A percentile compares a stretch with the other conserved stretches of the same genome.
Evolutionary conservation across 2,113 vertebrate species (phyloP).

Genomic region (Perca flavescens): DNA sequence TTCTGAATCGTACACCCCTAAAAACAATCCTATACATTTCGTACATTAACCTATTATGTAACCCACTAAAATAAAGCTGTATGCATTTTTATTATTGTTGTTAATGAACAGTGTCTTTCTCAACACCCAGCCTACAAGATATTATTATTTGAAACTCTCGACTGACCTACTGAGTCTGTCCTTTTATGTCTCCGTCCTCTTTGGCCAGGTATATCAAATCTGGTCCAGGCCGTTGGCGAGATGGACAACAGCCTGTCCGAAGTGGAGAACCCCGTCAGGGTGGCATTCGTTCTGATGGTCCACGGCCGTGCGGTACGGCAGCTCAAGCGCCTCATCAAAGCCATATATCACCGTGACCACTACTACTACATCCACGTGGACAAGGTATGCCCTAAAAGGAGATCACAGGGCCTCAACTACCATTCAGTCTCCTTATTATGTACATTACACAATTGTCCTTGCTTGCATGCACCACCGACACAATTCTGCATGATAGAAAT

Average conservation of each 20-base stretch:
- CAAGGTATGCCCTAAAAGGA: conserved; percentile 84
- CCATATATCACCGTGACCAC: conserved; percentile 94
- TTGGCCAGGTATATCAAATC: conserved; percentile 86
- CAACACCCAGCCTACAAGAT: not conserved
- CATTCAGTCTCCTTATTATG: too few relatives aligned
- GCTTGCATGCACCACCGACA: not conserved
- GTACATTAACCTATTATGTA: not conserved
- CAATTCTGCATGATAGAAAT: not conserved
- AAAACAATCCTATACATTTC: not conserved
- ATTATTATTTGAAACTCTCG: not conserved
- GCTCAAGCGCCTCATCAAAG: conserved; percentile 95
- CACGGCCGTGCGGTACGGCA: conserved; percentile 94
- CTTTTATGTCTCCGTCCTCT: not conserved
- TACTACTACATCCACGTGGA: conserved; percentile 98
- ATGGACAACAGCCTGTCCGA: conserved; percentile 82
- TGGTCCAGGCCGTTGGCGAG: conserved; percentile 88
- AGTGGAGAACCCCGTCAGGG: conserved; percentile 88
- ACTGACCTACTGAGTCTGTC: not conserved
- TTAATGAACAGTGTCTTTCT: not conserved
- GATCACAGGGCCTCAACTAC: not conserved
- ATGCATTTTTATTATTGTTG: not conserved
- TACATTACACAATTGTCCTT: not conserved
- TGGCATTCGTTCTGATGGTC: conserved; percentile 95
- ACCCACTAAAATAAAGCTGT: not conserved
- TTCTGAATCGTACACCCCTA: too few relatives aligned